These are phyloP conservation scores for Drosophila ustulata DNA, from an alignment of 2,888 invertebrate species.

Conservation along the genomic window DNA sequence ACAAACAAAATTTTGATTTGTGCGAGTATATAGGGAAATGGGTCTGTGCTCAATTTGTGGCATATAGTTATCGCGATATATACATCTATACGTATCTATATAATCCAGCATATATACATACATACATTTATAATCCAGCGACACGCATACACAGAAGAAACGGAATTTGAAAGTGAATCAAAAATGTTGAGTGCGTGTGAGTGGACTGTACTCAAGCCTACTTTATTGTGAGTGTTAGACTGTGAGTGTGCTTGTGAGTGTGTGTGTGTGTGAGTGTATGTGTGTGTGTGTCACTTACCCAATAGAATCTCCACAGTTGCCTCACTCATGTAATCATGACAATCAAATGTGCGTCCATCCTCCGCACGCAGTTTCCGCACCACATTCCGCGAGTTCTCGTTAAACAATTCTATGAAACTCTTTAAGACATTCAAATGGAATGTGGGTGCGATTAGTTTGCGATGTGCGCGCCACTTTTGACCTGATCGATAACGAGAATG, in stretches of 20 bases:
- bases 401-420: conserved; percentile 94
- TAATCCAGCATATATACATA: neutral
- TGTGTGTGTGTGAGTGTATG: neutral
- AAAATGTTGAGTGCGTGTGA: conserved; percentile 59
- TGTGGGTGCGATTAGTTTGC: conserved; percentile 94
- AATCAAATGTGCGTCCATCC: conserved; percentile 89
- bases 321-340: conserved; percentile 94
- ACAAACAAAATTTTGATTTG: conserved; percentile 67
- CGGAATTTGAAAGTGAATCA: conserved; percentile 38
- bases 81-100: conserved; percentile 3
- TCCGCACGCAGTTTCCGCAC: conserved; percentile 90
- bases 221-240: conserved; percentile 3
- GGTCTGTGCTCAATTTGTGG: conserved; percentile 71
- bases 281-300: conserved; percentile 86
- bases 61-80: conserved; percentile 29
- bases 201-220: conserved; percentile 62
- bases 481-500: conserved; percentile 86
- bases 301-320: conserved; percentile 93
- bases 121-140: conserved; percentile 3
- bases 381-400: conserved; percentile 91
- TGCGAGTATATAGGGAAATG: conserved; percentile 73
- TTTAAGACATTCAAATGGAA: conserved; percentile 95
- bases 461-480: conserved; percentile 93
- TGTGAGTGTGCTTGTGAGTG: neutral
- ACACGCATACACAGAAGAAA: conserved; percentile 32